Conservation (phyloP, 2,888 invertebrate species). For the Oxycera nigricornis region DNA sequence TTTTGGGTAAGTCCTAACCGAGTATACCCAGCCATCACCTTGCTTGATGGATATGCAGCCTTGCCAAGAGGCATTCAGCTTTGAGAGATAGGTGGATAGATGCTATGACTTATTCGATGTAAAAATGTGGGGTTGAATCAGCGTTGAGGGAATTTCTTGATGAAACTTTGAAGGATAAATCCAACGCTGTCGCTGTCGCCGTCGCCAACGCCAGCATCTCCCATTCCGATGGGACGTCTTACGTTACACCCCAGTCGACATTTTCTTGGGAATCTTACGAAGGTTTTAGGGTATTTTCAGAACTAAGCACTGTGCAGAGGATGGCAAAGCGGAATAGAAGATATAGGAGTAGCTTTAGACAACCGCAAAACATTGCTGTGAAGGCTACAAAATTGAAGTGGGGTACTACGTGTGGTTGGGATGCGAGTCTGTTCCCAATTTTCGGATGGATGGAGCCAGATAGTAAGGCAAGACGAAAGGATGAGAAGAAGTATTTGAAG, state of each 20-base stretch:
- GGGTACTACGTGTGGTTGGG: too few relatives aligned
- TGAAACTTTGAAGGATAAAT: slow-evolving; percentile 44
- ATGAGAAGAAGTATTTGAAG: too few relatives aligned
- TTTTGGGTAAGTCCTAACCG: background rate
- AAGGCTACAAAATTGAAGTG: slow-evolving; percentile 45
- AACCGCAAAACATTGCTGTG: slow-evolving; percentile 22
- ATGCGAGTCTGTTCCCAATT: background rate
- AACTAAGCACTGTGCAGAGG: background rate
- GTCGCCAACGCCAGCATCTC: background rate
- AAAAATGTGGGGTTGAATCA: background rate
- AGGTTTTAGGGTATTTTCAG: slow-evolving; percentile 16
- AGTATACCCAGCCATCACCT: slow-evolving; percentile 33
- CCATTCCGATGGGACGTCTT: background rate
- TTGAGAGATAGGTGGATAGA: background rate
- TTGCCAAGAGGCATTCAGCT: slow-evolving; percentile 10
- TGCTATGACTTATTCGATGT: slow-evolving; percentile 17
- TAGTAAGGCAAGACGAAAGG: too few relatives aligned
- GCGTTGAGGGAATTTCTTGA: slow-evolving; percentile 30
- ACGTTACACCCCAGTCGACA: background rate
- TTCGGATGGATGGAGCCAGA: slow-evolving; percentile 35
- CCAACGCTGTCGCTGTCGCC: slow-evolving; percentile 42
- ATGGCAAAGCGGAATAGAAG: slow-evolving; percentile 9
- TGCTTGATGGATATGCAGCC: slow-evolving; percentile 24
- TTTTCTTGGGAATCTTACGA: slow-evolving; percentile 1
- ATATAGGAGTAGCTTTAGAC: background rate